Evolutionary conservation across 2,888 invertebrate genomes (phyloP).

Genomic region (Lissocephala sabroskyi): DNA sequence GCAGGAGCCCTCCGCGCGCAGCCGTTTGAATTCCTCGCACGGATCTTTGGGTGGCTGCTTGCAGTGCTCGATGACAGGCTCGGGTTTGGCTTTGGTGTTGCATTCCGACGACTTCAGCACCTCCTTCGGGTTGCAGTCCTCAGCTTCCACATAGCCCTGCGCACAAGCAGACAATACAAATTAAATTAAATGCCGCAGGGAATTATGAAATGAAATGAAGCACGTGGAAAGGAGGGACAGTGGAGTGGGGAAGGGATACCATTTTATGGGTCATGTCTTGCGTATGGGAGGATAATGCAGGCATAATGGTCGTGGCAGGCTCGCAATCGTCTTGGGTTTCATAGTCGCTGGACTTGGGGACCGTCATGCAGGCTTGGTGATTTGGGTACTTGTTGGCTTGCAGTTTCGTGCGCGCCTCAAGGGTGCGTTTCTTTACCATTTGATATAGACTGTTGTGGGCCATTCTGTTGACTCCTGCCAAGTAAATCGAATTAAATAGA

Average conservation of each 20-base stretch:
- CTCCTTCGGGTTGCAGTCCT: conserved; percentile 28
- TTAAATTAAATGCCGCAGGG: background rate
- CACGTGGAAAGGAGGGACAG: conserved; percentile 19
- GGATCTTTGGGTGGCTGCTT: conserved; percentile 21
- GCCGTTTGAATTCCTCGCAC: conserved; percentile 39
- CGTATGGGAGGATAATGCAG: too few relatives aligned
- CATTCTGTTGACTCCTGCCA: conserved; percentile 36
- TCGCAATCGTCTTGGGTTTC: conserved; percentile 21
- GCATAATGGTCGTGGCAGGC: too few relatives aligned
- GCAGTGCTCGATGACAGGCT: conserved; percentile 9
- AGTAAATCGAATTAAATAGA: too few relatives aligned
- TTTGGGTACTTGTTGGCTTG: conserved; percentile 57
- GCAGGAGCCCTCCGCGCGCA: conserved; percentile 15
- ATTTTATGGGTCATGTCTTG: too few relatives aligned
- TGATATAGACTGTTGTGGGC: conserved; percentile 59
- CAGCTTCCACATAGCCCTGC: conserved; percentile 26
- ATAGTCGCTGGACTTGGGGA: conserved; percentile 17
- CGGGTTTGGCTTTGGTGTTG: too few relatives aligned
- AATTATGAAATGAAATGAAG: background rate
- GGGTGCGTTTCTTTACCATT: conserved; percentile 70
- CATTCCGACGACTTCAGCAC: conserved; percentile 44
- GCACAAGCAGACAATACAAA: background rate
- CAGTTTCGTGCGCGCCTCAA: conserved; percentile 66
- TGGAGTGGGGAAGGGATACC: too few relatives aligned
- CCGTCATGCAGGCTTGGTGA: conserved; percentile 45